phyloP scores from a whole-genome alignment of 1,140 invertebrate species.

The fruit fly (Drosophila melanogaster) region Release_6_plus_ISO1_MT NT_037436.4:14876501-14877000 shows the following conservation, averaged over 20 bases:
- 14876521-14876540: not conserved
- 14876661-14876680: not conserved
- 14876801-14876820: constrained; percentile 75
- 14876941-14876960: constrained; percentile 6
- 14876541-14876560: constrained; percentile 34
- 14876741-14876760: constrained; percentile 34
- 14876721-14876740: constrained; percentile 37
- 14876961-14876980: no score
- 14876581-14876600: constrained; percentile 73
- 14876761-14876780: constrained; percentile 3
- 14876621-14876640: constrained; percentile 16
- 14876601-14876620: constrained; percentile 73
- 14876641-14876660: constrained; percentile 1
- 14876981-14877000: not conserved
- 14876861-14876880: constrained; percentile 59
- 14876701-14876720: constrained; percentile 42
- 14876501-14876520: not conserved
- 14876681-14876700: constrained; percentile 1
- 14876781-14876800: constrained; percentile 56
- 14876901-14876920: constrained; percentile 39
- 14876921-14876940: constrained; percentile 9
- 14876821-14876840: constrained; percentile 75
- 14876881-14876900: constrained; percentile 57
- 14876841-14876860: constrained; percentile 80
- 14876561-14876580: constrained; percentile 44